phyloP scores from a whole-genome alignment of 2,797 vertebrate species.

The Galaxias olidus region DNA sequence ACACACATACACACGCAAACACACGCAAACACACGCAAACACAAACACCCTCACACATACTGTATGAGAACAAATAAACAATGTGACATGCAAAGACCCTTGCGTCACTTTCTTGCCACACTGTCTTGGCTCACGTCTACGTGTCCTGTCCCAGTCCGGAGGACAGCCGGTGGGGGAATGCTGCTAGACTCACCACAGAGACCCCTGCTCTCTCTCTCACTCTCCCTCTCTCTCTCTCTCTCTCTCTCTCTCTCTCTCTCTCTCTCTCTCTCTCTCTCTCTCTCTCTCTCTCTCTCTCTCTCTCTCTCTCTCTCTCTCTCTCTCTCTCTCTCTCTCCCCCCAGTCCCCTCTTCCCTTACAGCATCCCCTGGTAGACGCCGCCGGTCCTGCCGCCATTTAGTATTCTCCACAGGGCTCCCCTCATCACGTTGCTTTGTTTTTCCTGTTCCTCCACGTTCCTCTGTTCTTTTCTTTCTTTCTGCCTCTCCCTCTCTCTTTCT shows the following conservation, averaged over 20 bases:
- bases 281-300: not conserved
- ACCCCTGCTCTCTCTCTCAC: not conserved
- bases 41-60: constrained; percentile 5
- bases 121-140: too few species aligned
- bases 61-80: constrained; percentile 52
- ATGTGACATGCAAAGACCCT: too few species aligned
- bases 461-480: constrained; percentile 3
- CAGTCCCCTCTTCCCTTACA: not conserved
- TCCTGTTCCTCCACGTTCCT: constrained; percentile 9
- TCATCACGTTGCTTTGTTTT: constrained; percentile 23
- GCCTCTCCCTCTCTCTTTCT: constrained; percentile 22
- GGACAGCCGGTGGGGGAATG: constrained; percentile 30
- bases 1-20: constrained; percentile 15
- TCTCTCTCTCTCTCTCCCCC: not conserved
- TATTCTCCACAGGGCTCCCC: constrained; percentile 30
- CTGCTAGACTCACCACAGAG: constrained; percentile 27
- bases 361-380: not conserved
- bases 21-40: constrained; percentile 14
- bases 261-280: not conserved
- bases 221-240: constrained; percentile 21
- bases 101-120: too few species aligned
- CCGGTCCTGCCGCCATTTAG: constrained; percentile 14
- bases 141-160: constrained; percentile 12
- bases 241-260: constrained; percentile 24
- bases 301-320: not conserved